These are phyloP conservation scores for Zeuzera pyrina DNA, from an alignment of 2,888 invertebrate species.

Conservation along the genomic window DNA sequence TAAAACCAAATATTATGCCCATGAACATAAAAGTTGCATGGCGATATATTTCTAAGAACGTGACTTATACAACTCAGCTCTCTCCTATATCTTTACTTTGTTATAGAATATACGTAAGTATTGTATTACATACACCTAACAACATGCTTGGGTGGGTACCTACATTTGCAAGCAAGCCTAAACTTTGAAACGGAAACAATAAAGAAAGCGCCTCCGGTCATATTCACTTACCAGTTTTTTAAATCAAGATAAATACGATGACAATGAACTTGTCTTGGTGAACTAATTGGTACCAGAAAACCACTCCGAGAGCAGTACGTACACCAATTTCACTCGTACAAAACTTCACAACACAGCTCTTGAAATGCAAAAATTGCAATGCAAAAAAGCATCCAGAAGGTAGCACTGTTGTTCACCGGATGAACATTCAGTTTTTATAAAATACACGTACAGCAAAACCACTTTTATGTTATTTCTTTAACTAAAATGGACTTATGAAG, in stretches of 20 bases:
- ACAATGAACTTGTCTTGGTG: conserved; percentile 53
- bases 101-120: conserved; percentile 5
- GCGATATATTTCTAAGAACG: conserved; percentile 16
- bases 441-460: too few species aligned
- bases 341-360: conserved; percentile 30
- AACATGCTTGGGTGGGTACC: conserved; percentile 1
- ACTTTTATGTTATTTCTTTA: too few species aligned
- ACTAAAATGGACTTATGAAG: too few species aligned
- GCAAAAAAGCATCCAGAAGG: conserved; percentile 24
- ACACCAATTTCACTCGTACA: conserved; percentile 41
- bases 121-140: neutral
- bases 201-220: conserved; percentile 26
- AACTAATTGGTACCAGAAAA: conserved; percentile 39
- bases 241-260: conserved; percentile 47
- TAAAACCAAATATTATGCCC: too few species aligned
- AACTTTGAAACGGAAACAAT: conserved; percentile 27
- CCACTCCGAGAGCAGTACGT: conserved; percentile 30
- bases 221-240: conserved; percentile 46
- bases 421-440: too few species aligned
- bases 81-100: conserved; percentile 14
- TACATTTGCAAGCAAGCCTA: conserved; percentile 7
- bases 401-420: conserved; percentile 6
- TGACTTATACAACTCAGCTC: conserved; percentile 19
- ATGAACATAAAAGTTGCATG: neutral
- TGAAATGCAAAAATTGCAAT: conserved; percentile 33